Conservation (phyloP, 2,888 invertebrate species). For the Chaetoderma sp. region DNA sequence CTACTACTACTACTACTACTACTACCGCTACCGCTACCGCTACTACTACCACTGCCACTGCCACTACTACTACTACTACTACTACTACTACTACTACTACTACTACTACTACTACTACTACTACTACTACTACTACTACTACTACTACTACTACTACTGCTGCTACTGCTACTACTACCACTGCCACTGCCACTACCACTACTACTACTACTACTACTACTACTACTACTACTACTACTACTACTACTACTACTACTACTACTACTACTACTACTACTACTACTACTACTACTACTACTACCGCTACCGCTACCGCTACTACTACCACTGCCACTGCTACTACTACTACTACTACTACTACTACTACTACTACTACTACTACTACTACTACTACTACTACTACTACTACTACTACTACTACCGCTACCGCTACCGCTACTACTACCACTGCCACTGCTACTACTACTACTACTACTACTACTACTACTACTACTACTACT, state of each 20-base stretch:
- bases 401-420: neutral
- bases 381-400: neutral
- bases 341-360: neutral
- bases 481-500: neutral
- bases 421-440: neutral
- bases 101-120: neutral
- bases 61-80: fast-evolving
- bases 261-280: neutral
- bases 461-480: neutral
- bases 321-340: neutral
- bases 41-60: no score
- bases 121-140: neutral
- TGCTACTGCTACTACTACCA: no score
- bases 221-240: neutral
- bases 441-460: neutral
- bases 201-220: fast-evolving
- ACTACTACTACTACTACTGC: no score
- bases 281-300: neutral
- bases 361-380: neutral
- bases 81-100: neutral
- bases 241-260: neutral
- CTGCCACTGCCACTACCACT: no score
- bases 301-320: neutral
- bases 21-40: no score
- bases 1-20: neutral